phyloP scores from a whole-genome alignment of 2,797 vertebrate species.

The Heteromormyrus szaboi region DNA sequence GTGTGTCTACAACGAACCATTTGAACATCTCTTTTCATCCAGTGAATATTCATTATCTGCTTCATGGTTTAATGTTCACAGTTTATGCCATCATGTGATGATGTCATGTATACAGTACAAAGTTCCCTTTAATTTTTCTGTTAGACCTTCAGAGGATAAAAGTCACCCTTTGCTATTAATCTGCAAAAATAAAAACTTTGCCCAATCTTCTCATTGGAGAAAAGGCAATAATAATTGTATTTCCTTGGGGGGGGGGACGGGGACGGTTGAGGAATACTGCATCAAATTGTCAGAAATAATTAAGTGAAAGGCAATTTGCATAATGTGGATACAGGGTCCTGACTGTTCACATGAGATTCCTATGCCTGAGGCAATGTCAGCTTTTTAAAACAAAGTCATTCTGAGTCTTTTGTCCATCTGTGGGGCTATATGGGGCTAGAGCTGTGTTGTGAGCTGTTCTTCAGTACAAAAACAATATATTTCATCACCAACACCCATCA shows the following conservation, averaged over 20 bases:
- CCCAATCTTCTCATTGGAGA: not conserved
- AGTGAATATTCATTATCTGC: constrained; percentile 9
- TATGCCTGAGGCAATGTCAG: constrained; percentile 9
- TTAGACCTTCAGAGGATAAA: not conserved
- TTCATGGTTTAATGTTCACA: not conserved
- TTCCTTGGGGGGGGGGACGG: not conserved
- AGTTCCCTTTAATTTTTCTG: not conserved
- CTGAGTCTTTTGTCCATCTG: not conserved
- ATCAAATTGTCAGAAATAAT: constrained; percentile 13
- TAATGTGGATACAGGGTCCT: constrained; percentile 1
- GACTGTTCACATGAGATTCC: not conserved
- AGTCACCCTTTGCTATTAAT: not conserved
- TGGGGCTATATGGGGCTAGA: not conserved
- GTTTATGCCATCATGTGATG: not conserved
- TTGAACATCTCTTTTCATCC: not conserved
- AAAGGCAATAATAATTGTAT: not conserved
- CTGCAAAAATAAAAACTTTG: not conserved
- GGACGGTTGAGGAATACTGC: not conserved
- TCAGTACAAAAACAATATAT: not conserved
- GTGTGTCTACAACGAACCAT: not conserved
- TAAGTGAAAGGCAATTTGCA: constrained; percentile 8
- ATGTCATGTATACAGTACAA: not conserved
- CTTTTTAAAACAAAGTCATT: not conserved
- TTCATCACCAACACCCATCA: not conserved
- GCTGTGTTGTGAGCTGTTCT: not conserved